Conservation (phyloP, 2,113 vertebrate genomes). For the Dipodomys stephensi region DNA sequence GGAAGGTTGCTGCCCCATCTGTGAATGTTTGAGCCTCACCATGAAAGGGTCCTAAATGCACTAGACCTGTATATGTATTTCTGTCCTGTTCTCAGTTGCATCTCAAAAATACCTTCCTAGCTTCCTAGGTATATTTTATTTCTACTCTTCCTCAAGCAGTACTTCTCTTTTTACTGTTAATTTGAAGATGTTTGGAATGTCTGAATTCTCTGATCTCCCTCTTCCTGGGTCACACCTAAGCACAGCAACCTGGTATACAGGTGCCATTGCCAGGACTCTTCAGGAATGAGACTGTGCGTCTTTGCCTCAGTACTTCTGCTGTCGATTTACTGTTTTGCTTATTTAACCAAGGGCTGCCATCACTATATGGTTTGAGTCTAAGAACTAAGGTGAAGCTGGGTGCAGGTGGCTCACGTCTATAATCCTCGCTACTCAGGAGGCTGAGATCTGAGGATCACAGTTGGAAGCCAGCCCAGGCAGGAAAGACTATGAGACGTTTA, state of each 20-base stretch:
- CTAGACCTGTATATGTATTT: not conserved
- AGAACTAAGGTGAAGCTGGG: not conserved
- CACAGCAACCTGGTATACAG: not conserved
- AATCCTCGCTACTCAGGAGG: too few species aligned
- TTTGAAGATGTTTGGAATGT: slow-evolving; percentile 14
- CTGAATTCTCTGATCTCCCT: not conserved
- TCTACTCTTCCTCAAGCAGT: slow-evolving; percentile 20
- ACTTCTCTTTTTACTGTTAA: not conserved
- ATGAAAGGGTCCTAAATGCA: not conserved
- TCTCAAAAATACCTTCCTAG: slow-evolving; percentile 34
- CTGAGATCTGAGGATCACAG: too few species aligned
- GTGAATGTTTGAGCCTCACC: slow-evolving; percentile 21
- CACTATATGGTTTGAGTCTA: not conserved
- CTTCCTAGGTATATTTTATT: slow-evolving; percentile 9
- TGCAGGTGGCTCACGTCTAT: too few species aligned
- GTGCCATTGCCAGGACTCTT: not conserved
- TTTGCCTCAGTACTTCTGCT: not conserved
- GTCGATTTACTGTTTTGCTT: not conserved
- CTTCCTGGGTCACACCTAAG: slow-evolving; percentile 6
- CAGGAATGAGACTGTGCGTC: not conserved
- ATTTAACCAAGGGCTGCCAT: not conserved
- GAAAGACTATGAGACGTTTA: too few species aligned
- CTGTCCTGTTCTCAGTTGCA: not conserved
- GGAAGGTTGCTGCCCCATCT: not conserved
- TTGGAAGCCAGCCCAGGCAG: too few species aligned